Evolutionary conservation across 2,888 invertebrate species (phyloP).

Genomic region (Drosophila pegasa): DNA sequence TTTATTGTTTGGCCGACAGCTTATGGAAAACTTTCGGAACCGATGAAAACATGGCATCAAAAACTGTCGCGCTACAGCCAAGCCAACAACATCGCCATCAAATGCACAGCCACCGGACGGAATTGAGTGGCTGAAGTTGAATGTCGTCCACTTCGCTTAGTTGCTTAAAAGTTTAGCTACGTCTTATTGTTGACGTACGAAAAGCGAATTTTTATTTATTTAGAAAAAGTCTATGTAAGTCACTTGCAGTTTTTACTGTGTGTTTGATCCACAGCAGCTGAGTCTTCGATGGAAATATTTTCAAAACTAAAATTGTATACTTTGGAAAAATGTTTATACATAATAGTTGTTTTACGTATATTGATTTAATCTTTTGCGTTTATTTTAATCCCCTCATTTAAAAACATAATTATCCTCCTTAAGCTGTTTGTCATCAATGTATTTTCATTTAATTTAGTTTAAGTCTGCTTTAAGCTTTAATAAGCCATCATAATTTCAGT

Average conservation of each 20-base stretch:
- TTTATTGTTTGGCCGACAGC: slow-evolving; percentile 62
- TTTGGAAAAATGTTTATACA: too few species aligned
- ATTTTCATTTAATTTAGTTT: neutral
- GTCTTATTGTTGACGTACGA: slow-evolving; percentile 42
- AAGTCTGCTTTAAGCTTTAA: neutral
- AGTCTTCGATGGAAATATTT: neutral
- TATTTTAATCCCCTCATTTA: too few species aligned
- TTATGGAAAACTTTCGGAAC: slow-evolving; percentile 50
- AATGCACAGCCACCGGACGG: slow-evolving; percentile 31
- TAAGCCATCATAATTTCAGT: slow-evolving; percentile 28
- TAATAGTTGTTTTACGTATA: too few species aligned
- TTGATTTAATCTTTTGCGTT: too few species aligned
- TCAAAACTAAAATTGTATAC: too few species aligned
- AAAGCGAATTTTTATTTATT: slow-evolving; percentile 23
- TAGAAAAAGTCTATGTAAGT: neutral
- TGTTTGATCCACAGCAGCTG: neutral
- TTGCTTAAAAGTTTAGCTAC: slow-evolving; percentile 50
- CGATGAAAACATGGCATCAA: slow-evolving; percentile 61
- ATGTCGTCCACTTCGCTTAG: slow-evolving; percentile 25
- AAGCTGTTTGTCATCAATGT: too few species aligned
- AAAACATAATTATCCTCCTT: neutral
- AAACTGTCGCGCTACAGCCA: slow-evolving; percentile 22
- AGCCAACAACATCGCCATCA: slow-evolving; percentile 38
- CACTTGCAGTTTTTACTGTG: neutral
- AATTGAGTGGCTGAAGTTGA: slow-evolving; percentile 17